These are phyloP conservation scores for Aphaenogaster floridana DNA, from an alignment of 1,140 invertebrate species.

Conservation along the genomic window DNA sequence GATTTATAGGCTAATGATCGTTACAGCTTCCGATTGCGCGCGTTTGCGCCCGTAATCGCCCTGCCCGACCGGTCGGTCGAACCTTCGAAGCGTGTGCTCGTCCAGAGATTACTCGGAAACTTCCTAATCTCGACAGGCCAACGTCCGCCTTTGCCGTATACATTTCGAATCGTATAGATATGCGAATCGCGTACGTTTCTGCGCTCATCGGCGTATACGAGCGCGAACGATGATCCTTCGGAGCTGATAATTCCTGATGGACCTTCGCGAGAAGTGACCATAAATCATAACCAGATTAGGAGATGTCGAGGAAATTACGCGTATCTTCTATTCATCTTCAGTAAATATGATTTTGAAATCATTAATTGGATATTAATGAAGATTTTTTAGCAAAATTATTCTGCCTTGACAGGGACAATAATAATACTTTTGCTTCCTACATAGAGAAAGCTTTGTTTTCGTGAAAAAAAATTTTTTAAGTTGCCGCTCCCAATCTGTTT, in stretches of 20 bases:
- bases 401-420: not conserved
- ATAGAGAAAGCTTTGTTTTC: too few species aligned
- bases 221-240: not conserved
- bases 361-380: not conserved
- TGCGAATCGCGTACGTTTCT: not conserved
- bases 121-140: slow-evolving; percentile 49
- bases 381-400: not conserved
- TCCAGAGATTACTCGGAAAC: slow-evolving; percentile 42
- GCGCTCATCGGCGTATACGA: too few species aligned
- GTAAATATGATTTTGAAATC: not conserved
- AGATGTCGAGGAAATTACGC: not conserved
- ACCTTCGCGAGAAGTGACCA: too few species aligned
- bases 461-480: too few species aligned
- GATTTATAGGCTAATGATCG: slow-evolving; percentile 62
- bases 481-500: too few species aligned
- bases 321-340: not conserved
- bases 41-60: slow-evolving; percentile 50
- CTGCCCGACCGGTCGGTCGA: slow-evolving; percentile 13
- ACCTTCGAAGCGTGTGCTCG: slow-evolving; percentile 24
- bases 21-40: slow-evolving; percentile 60
- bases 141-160: slow-evolving; percentile 11
- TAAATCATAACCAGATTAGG: not conserved
- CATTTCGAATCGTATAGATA: slow-evolving; percentile 20
- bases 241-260: not conserved
- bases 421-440: too few species aligned